Base-by-base conservation (phyloP, 1,140 invertebrate genomes). In the Drosophila sechellia region DNA sequence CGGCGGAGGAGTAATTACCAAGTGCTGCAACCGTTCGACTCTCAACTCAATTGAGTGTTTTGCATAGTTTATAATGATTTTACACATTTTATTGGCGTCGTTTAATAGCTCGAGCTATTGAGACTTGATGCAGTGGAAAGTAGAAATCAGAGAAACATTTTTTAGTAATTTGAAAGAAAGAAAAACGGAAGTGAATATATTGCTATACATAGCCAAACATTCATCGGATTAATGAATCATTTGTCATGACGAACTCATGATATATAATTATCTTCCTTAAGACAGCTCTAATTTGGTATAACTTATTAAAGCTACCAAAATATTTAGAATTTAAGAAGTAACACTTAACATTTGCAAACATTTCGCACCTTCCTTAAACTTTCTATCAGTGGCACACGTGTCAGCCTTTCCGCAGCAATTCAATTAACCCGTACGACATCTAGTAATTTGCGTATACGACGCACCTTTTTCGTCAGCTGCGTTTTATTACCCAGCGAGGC, bases 361-460 rank as follows among this genome's bases (percentile, higher is more conserved):
- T n/a, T 6, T 68, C 39, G 49, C 49, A 46, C 42, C 56, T 69
- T 37, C 35, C 43, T 13, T 17, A 69, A 69, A 56, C 48, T 17
- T 55, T 39, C n/a, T 37, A 37, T 66, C 48, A 39, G 40, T 46
- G 61, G 20, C 66, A 70, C 66, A 69, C 66, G 66, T 70, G 63
- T 56, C 50, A n/a, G 46, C 35, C 35, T 37, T 64, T 20, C 49
- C 45, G 25, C 54, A 39, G 63, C 72, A 77, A 77, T 77, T 77
- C 63, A 77, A 76, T 77, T 77, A 77, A 76, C 61, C 63, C 45
- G 31, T 68, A 54, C 63, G 49, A 55, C 61, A 74, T 65, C 37
- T 8, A 58, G 72, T 68, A 76, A 77, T 77, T 77, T 76, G 74
- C 50, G 49, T 57, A 45, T 39, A 54, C 74, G 71, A 58, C 71